Evolutionary conservation across 2,113 vertebrate species (phyloP).

Genomic region (Laticauda laticaudata): DNA sequence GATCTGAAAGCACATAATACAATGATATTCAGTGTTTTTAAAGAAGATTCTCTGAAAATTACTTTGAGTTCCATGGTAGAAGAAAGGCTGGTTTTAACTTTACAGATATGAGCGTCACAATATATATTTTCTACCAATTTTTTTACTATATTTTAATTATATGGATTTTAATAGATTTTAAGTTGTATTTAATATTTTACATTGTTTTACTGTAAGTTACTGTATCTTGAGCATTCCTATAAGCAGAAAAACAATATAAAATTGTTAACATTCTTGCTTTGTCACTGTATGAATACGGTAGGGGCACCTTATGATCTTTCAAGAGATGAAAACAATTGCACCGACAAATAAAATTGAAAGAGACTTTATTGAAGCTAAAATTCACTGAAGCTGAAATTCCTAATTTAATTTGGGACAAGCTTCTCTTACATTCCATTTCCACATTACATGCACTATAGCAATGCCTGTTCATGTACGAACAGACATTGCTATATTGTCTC

Average conservation of each 20-base stretch:
- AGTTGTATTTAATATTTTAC: neutral
- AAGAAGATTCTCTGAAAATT: neutral
- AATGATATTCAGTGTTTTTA: no score
- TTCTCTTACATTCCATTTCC: neutral
- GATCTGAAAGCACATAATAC: neutral
- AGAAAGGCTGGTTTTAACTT: neutral
- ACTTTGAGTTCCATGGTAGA: neutral
- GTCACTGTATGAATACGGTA: neutral
- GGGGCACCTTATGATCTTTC: neutral
- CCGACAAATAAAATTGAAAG: neutral
- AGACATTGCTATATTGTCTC: neutral
- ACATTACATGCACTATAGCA: neutral
- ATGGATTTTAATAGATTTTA: neutral
- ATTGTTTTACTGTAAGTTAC: neutral
- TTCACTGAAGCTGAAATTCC: neutral
- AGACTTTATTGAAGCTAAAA: neutral
- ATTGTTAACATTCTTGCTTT: neutral
- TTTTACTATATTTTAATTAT: neutral
- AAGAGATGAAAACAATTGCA: neutral
- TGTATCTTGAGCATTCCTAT: neutral
- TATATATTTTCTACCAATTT: neutral
- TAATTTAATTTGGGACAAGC: neutral
- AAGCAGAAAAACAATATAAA: neutral
- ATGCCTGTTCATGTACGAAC: neutral
- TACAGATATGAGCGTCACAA: neutral